Evolutionary conservation across 1,140 invertebrate genomes (phyloP), one percentile per base, ranked within the genome.

Genomic region (Littorina saxatilis): DNA sequence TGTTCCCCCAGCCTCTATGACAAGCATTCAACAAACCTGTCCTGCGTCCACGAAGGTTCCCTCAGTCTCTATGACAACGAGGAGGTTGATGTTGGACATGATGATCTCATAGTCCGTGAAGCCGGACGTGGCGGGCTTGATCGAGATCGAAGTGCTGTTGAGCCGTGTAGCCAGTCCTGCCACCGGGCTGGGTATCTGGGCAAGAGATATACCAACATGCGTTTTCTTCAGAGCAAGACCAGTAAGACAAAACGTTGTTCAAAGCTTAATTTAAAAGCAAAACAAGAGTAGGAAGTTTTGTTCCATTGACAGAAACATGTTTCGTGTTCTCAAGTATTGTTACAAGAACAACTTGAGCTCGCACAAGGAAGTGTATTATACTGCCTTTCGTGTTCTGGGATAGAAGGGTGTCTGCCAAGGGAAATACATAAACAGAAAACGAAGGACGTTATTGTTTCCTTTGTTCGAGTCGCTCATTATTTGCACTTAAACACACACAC

Each of bases 31-130:
- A 61, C 58, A 5, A 0, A 72, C 68, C 68, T 72, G 68, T 7
- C 39, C 39, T 1, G 68, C 68, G 32, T 72, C 68, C 7, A 72
- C 68, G 32, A 37, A 72, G 0, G 39, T 40, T 37, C 35, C 68
- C 11, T 29, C n/a, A 11, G 32, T 35, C 0, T 20, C 11, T 9
- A 72, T 20, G 1, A 35, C 20, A 35, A 29, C 29, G 20, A 27
- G 32, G 27, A 83, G 74, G 58, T 66, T 78, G 29, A 83, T 79
- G 37, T 84, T 84, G 43, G 81, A 75, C 32, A 86, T 81, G 37
- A 86, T 79, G 52, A 86, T 84, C 50, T 86, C 85, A 70, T 78
- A 86, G n/a, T 81, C 68, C 9, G 47, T 37, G 39, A 84, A 82
- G 29, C 77, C 83, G 5, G 58, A 40, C 58, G 74, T 81, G 5